Evolutionary conservation across 2,113 vertebrate species (phyloP), one percentile per base, ranked within the genome.

Genomic region (Empidonax traillii): DNA sequence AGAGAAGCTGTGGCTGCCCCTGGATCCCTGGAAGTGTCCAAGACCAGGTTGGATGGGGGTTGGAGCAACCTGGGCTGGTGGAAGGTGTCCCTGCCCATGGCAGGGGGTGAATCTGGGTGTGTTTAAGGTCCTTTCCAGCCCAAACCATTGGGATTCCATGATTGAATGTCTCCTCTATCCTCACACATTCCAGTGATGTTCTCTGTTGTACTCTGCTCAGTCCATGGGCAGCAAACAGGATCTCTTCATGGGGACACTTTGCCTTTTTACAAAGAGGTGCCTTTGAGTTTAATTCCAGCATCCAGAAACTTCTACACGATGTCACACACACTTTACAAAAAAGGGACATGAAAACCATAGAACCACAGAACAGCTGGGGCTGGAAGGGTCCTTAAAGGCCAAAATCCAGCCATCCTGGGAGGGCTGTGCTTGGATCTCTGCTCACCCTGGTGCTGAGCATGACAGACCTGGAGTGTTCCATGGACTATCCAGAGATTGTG

Each of bases 251-350:
- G 69, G 43, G 41, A 15, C 37, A 0, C 19, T 53, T 35, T 9
- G 8, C 37, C 5, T 58, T 58, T 56, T 61, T 4, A 1, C 35
- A 30, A n/a, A 31, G 19, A 78, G n/a, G 4, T 46, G 61, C 8
- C 1, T 37, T 78, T 13, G 47, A 44, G 21, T 53, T 80, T 24
- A 35, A 28, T 58, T 80, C 33, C n/a, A n/a, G 20, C 33, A 33
- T 30, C 21, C 49, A 47, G 44, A 33, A n/a, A n/a, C 30, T 41
- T 62, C 16, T 8, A 4, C 56, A 4, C 3, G 0, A 1, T 3
- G 3, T 35, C 14, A 1, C 18, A 12, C 0, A 0, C 3, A 1
- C 33, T 10, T 0, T 18, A 4, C 14, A 13, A 16, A 35, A 74
- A 30, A 11, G 5, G 6, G 39, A 12, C 2, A 0, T 18, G 58